phyloP scores from a whole-genome alignment of 2,797 vertebrate genomes.

The Trematomus bernacchii region DNA sequence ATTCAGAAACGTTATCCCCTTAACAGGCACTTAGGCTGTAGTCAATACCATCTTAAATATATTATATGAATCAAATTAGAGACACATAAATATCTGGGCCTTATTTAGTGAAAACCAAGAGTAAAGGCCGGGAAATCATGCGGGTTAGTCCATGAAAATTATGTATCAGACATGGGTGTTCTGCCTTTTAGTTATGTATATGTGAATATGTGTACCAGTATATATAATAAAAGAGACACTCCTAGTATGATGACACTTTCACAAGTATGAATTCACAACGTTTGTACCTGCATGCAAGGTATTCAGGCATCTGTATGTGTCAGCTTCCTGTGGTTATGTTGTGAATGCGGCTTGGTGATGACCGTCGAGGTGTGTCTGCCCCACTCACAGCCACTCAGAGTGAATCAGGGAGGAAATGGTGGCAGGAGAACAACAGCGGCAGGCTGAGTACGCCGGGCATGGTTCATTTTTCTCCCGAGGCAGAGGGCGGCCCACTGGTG shows the following conservation, averaged over 20 bases:
- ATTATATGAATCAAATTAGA: constrained; percentile 30
- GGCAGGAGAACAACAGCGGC: constrained; percentile 63
- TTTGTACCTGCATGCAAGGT: constrained; percentile 39
- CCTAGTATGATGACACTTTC: constrained; percentile 20
- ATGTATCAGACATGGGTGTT: background rate
- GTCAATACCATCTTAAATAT: constrained; percentile 30
- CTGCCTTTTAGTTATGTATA: too few species aligned
- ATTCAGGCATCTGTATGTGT: constrained; percentile 53
- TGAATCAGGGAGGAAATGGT: constrained; percentile 80
- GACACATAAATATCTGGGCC: constrained; percentile 6
- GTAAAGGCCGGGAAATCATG: background rate
- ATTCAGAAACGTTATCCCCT: constrained; percentile 34
- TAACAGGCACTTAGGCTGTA: constrained; percentile 26
- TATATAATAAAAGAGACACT: constrained; percentile 16
- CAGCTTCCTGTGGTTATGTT: constrained; percentile 52
- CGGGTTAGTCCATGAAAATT: background rate
- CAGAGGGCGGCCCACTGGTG: constrained; percentile 76
- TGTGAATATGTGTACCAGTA: too few species aligned
- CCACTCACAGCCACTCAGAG: constrained; percentile 61
- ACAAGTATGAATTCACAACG: background rate
- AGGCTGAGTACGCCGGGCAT: constrained; percentile 60
- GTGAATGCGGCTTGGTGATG: constrained; percentile 9
- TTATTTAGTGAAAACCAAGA: constrained; percentile 14
- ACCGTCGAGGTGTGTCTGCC: constrained; percentile 65
- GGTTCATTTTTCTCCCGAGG: constrained; percentile 78